Percentiles rank a stretch among this genome's conserved stretches.
phyloP scores from a whole-genome alignment of 2,888 invertebrate genomes.

The Sericinus montela region DNA sequence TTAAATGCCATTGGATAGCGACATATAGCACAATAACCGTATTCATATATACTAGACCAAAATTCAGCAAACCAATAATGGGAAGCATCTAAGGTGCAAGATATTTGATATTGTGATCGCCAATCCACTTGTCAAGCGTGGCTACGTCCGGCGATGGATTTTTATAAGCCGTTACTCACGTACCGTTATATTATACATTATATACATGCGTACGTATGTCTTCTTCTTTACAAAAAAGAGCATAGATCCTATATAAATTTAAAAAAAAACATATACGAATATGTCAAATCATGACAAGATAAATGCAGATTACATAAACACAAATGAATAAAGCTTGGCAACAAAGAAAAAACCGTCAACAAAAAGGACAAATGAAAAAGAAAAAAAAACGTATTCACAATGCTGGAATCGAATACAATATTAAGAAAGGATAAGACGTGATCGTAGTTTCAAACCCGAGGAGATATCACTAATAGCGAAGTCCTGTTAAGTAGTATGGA shows the following conservation, averaged over 20 bases:
- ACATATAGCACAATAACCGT: too few species aligned
- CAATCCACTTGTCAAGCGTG: too few species aligned
- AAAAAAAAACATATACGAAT: too few species aligned
- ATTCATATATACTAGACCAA: too few species aligned
- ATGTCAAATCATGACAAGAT: too few species aligned
- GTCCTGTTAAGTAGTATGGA: constrained; percentile 16
- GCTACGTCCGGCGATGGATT: too few species aligned
- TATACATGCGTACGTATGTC: neutral
- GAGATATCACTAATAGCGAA: constrained; percentile 18
- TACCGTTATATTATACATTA: neutral
- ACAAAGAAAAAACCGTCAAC: neutral
- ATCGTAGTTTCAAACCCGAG: constrained; percentile 1
- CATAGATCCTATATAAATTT: too few species aligned
- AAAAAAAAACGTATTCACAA: constrained; percentile 3
- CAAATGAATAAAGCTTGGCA: neutral
- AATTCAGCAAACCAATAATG: too few species aligned
- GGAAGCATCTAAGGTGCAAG: too few species aligned
- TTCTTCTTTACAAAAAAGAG: neutral
- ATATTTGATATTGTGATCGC: too few species aligned
- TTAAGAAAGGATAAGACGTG: constrained; percentile 12
- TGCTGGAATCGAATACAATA: constrained; percentile 12
- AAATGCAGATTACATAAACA: constrained; percentile 2
- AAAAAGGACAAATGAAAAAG: constrained; percentile 1
- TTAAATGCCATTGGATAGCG: too few species aligned
- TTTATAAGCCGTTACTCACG: too few species aligned